Base-by-base conservation (phyloP, 1,140 invertebrate genomes). In the Penaeus vannamei region DNA sequence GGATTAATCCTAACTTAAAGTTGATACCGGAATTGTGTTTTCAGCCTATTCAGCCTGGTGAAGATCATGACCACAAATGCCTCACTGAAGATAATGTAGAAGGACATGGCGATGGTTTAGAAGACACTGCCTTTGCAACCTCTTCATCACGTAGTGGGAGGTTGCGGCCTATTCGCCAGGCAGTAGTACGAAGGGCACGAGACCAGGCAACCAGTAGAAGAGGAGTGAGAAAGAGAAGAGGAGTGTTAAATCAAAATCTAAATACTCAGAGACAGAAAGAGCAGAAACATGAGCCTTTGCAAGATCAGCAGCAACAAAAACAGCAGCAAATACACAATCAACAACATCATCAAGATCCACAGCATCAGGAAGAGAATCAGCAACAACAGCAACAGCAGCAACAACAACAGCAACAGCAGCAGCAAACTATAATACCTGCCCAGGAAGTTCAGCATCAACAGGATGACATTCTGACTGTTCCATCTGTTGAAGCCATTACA, bases 191-290 rank as follows among this genome's bases (percentile, higher is more conserved):
- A 2, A 60, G 82, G 22, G 69, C 69, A 29, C 59, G 72, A 32
- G 82, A 89, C 7, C 82, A 79, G n/a, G 26, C 82, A 59, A 89
- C 46, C 46, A 64, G 80, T 14, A 64, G 79, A 22, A 64, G 79
- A 81, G 36, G 86, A 53, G 61, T 82, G 32, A 89, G 72, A 42
- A 84, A 80, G 62, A 32, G 87, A 23, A 83, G 87, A 62, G 86
- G 64, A 59, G 19, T 46, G 53, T 29, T 53, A 17, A 32, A 29
- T 32, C 26, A 61, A 60, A 62, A n/a, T 61, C 46, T 29, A 29
- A 17, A 59, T 60, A 53, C 72, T 76, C 72, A 36, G 22, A 79
- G 32, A 29, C 1, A 42, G 32, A 46, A 79, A 79, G 29, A 79
- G n/a, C 19, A 79, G 22, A 26, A 79, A 20, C n/a, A 22, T 36